phyloP scores from a whole-genome alignment of 2,113 vertebrate species.

The Chaetodon auriga region DNA sequence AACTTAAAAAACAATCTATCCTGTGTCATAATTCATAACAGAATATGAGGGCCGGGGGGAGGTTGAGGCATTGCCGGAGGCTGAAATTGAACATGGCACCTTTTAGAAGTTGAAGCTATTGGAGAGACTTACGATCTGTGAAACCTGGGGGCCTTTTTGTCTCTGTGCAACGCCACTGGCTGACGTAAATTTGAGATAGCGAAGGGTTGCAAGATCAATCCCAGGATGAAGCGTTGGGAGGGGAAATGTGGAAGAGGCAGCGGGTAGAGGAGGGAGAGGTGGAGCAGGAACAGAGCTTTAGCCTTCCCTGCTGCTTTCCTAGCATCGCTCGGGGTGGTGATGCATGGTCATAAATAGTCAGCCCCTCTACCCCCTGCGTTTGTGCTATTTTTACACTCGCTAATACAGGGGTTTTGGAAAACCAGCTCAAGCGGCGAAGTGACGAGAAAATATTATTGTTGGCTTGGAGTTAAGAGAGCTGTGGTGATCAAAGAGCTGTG shows the following conservation, averaged over 20 bases:
- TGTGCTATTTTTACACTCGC: constrained; percentile 67
- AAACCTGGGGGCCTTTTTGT: constrained; percentile 68
- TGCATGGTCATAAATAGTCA: constrained; percentile 73
- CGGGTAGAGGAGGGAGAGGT: constrained; percentile 55
- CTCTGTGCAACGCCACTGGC: constrained; percentile 65
- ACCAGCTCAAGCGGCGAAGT: constrained; percentile 42
- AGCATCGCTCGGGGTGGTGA: constrained; percentile 60
- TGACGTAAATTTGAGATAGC: constrained; percentile 78
- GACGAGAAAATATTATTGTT: constrained; percentile 70
- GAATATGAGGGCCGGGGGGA: constrained; percentile 28
- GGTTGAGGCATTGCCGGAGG: constrained; percentile 49
- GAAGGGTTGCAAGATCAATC: constrained; percentile 79
- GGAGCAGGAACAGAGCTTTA: constrained; percentile 52
- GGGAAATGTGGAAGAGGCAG: constrained; percentile 41
- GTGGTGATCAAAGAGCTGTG: constrained; percentile 38
- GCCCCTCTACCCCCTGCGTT: constrained; percentile 50
- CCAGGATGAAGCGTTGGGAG: constrained; percentile 42
- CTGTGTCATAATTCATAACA: constrained; percentile 78
- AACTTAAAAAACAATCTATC: constrained; percentile 75
- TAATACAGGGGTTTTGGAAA: constrained; percentile 55
- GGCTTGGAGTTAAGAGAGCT: constrained; percentile 42
- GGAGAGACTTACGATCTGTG: constrained; percentile 78
- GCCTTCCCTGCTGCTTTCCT: constrained; percentile 62
- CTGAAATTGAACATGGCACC: constrained; percentile 79
- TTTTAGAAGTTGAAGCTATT: constrained; percentile 74